Evolutionary conservation across 2,888 invertebrate species (phyloP), one percentile per base, ranked within the genome.

Genomic region (Metopia argyrocephala): DNA sequence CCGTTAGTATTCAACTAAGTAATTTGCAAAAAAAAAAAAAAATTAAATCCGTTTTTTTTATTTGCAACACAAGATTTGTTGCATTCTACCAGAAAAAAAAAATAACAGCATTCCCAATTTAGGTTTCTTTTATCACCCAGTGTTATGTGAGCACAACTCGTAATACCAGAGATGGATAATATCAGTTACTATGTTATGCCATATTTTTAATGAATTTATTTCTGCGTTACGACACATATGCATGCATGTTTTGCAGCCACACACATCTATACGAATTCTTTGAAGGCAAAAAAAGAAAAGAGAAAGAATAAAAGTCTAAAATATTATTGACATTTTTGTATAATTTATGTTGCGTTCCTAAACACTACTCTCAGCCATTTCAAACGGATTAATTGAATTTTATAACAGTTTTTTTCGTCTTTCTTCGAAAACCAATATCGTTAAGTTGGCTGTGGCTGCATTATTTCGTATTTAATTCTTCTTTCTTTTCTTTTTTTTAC

Each of bases 311-410:
- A 28, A 12, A 46, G 64, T 31, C 57, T 50, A 38, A 59, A 48
- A 64, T n/a, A 64, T 50, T 70, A 64, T 69, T 69, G 62, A 76
- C 69, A 69, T 64, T 50, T 64, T 50, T 12, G 64, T 38, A 76
- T 69, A 57, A 64, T 64, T 76, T 64, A 76, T 76, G 48, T 68
- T 62, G 56, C 48, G 27, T 62, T 61, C n/a, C n/a, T n/a, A n/a
- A n/a, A n/a, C n/a, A n/a, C n/a, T n/a, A n/a, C n/a, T n/a, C n/a
- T n/a, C n/a, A n/a, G n/a, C n/a, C n/a, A n/a, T n/a, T n/a, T n/a
- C n/a, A n/a, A n/a, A n/a, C n/a, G n/a, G n/a, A n/a, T n/a, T n/a
- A n/a, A n/a, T n/a, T n/a, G n/a, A n/a, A n/a, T n/a, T n/a, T n/a
- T n/a, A n/a, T n/a, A n/a, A n/a, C n/a, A n/a, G n/a, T n/a, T n/a